These are phyloP conservation scores for Clarias laeviceps DNA, from an alignment of 2,797 vertebrate genomes.

Conservation along the genomic window DNA sequence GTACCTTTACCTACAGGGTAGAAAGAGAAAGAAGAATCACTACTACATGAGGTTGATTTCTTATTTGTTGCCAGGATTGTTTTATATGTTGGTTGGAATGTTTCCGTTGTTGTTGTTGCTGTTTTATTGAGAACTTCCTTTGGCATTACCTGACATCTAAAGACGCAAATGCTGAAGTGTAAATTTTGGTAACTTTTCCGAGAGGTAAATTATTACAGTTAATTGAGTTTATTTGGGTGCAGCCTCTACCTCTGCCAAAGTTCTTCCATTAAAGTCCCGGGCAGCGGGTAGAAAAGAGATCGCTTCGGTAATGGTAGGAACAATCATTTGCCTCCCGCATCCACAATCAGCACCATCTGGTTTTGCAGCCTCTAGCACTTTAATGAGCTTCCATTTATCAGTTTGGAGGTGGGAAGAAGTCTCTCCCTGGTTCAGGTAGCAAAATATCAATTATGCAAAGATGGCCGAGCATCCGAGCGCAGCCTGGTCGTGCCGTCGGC, in stretches of 20 bases:
- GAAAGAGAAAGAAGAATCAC: constrained; percentile 18
- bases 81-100: neutral
- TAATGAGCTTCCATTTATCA: constrained; percentile 58
- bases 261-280: constrained; percentile 56
- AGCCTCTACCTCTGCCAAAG: constrained; percentile 57
- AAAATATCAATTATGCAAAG: constrained; percentile 50
- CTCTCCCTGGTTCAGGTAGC: constrained; percentile 51
- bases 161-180: constrained; percentile 32
- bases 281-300: constrained; percentile 56
- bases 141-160: constrained; percentile 13
- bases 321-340: constrained; percentile 61
- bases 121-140: neutral
- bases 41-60: neutral
- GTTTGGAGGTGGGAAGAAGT: constrained; percentile 50
- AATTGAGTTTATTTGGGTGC: constrained; percentile 57
- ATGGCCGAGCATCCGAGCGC: constrained; percentile 1
- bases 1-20: constrained; percentile 5
- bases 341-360: constrained; percentile 63
- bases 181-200: constrained; percentile 42
- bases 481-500: constrained; percentile 8
- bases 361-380: constrained; percentile 58
- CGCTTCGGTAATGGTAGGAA: constrained; percentile 58
- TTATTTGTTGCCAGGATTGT: neutral
- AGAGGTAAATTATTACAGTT: constrained; percentile 53
- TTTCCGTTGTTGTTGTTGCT: neutral